These are phyloP conservation scores for Scolopax mira DNA, from an alignment of 2,113 vertebrate genomes.

Conservation along the genomic window DNA sequence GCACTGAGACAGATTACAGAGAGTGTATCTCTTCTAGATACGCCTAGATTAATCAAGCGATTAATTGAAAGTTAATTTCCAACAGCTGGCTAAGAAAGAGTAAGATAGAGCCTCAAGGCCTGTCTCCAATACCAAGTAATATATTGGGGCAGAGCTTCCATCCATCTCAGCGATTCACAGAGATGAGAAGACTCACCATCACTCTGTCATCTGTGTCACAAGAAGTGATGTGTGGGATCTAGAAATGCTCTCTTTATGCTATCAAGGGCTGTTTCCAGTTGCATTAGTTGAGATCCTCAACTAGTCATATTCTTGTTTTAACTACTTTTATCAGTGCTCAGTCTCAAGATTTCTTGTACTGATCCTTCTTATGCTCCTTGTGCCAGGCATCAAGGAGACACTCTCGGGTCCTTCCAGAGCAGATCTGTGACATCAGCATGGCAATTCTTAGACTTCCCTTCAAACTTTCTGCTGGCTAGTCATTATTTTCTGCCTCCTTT, in stretches of 20 bases:
- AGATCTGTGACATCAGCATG: background rate
- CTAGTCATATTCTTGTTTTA: background rate
- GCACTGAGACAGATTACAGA: background rate
- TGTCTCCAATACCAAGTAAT: background rate
- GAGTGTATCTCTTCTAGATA: background rate
- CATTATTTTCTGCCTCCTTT: background rate
- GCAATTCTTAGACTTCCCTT: background rate
- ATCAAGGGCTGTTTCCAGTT: background rate
- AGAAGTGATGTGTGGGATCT: background rate
- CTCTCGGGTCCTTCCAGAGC: background rate
- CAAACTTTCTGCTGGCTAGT: background rate
- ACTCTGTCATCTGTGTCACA: accelerated
- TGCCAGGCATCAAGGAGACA: background rate
- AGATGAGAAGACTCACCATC: background rate
- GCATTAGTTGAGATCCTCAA: background rate
- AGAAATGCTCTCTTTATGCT: background rate
- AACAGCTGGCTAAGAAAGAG: background rate
- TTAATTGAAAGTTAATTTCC: background rate
- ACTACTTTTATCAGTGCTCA: background rate
- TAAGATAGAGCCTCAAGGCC: background rate
- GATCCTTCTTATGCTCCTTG: background rate
- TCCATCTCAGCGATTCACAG: background rate
- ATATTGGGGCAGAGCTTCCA: background rate
- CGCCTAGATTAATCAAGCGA: background rate
- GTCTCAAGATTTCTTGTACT: background rate